Conservation (phyloP, 2,113 vertebrate species). For the Lethenteron reissneri region DNA sequence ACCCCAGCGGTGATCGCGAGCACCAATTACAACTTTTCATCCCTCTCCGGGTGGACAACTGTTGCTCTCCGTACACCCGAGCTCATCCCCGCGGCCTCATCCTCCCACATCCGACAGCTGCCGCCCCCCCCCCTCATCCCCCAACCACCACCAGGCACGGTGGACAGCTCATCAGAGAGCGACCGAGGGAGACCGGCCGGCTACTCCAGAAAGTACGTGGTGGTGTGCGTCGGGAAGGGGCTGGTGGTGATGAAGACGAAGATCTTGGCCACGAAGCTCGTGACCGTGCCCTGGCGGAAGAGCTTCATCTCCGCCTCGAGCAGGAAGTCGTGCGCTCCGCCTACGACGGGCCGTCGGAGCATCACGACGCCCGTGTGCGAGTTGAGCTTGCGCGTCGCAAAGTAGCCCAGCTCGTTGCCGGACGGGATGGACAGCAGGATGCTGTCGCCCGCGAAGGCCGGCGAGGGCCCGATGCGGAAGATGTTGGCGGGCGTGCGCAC, state of each 20-base stretch:
- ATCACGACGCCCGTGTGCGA: constrained; percentile 53
- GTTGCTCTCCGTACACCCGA: too few relatives aligned
- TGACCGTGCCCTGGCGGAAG: constrained; percentile 37
- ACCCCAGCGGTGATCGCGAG: too few relatives aligned
- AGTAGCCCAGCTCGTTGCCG: constrained; percentile 62
- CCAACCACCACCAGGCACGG: too few relatives aligned
- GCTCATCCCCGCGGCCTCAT: too few relatives aligned
- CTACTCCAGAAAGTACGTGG: constrained; percentile 2
- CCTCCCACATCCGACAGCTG: too few relatives aligned
- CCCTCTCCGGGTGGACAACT: too few relatives aligned
- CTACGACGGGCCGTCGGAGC: constrained; percentile 28
- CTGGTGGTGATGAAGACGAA: constrained; percentile 53
- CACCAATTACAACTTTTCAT: too few relatives aligned
- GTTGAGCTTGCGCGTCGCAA: constrained; percentile 52
- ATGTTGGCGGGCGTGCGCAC: constrained; percentile 56
- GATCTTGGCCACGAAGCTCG: constrained; percentile 60
- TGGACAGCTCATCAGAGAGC: too few relatives aligned
- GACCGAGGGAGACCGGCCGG: neutral
- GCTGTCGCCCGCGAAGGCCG: constrained; percentile 50
- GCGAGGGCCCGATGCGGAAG: constrained; percentile 66
- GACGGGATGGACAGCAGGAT: constrained; percentile 42
- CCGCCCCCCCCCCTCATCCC: too few relatives aligned
- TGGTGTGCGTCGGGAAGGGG: neutral
- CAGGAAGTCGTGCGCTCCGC: constrained; percentile 33
- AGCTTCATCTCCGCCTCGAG: constrained; percentile 64